Conservation (phyloP, 2,888 invertebrate genomes). For the Malthinus seriepunctatus region DNA sequence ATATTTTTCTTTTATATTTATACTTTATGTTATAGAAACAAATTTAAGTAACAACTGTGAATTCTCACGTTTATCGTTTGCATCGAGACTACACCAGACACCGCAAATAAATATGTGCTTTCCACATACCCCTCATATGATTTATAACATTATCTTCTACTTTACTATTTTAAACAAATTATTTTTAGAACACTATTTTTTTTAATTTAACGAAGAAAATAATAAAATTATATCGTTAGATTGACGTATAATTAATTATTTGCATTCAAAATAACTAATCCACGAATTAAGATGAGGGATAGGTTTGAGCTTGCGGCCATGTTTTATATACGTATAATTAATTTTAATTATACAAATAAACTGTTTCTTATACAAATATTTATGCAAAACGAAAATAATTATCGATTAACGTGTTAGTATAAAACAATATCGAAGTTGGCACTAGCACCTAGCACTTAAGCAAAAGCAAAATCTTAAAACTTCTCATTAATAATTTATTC, state of each 20-base stretch:
- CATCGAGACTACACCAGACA: slow-evolving; percentile 40
- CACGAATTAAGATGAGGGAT: too few species aligned
- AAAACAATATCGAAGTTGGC: too few species aligned
- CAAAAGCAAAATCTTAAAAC: too few species aligned
- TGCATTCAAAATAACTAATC: background rate
- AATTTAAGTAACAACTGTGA: slow-evolving; percentile 26
- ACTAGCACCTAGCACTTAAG: too few species aligned
- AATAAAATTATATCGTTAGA: background rate
- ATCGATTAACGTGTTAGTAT: too few species aligned
- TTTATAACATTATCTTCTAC: slow-evolving; percentile 17
- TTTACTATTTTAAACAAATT: slow-evolving; percentile 18
- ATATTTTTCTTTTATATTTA: slow-evolving; percentile 15
- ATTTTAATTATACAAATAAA: too few species aligned
- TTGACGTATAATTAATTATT: background rate
- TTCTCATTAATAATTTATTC: too few species aligned
- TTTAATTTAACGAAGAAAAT: background rate
- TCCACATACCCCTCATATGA: slow-evolving; percentile 20
- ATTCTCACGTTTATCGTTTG: slow-evolving; percentile 48
- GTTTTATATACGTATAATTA: background rate
- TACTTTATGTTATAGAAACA: slow-evolving; percentile 23
- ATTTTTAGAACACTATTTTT: too few species aligned
- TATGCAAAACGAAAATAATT: too few species aligned
- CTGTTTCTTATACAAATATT: too few species aligned
- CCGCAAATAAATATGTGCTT: slow-evolving; percentile 27
- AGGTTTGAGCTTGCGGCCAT: too few species aligned